These are phyloP conservation scores for Ploceus nigricollis DNA, from an alignment of 2,113 vertebrate species.

Conservation along the genomic window DNA sequence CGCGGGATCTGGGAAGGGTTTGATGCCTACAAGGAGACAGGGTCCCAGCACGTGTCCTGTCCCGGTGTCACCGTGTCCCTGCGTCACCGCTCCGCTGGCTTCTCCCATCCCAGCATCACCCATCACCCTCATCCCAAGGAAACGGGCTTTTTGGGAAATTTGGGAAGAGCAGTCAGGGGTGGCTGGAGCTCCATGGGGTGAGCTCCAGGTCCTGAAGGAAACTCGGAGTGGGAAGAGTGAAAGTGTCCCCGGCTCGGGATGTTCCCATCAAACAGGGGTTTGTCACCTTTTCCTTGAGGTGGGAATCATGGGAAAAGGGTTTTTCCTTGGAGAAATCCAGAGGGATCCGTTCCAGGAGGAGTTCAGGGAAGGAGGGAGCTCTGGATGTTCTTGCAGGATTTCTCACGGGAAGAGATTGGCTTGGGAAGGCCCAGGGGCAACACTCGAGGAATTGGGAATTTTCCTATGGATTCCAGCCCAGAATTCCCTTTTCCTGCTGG, in stretches of 20 bases:
- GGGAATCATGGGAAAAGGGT: fast-evolving
- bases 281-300: neutral
- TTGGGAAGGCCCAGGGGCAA: neutral
- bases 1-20: neutral
- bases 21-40: conserved; percentile 53
- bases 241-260: neutral
- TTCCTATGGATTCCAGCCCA: neutral
- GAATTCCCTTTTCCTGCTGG: neutral
- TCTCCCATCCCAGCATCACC: neutral
- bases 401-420: neutral
- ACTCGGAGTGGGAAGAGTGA: neutral
- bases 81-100: neutral
- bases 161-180: neutral
- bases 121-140: neutral
- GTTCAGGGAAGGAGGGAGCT: neutral
- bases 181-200: fast-evolving
- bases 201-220: neutral
- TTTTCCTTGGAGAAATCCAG: neutral
- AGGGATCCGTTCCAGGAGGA: too few relatives aligned
- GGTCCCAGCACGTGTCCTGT: neutral
- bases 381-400: neutral
- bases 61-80: neutral
- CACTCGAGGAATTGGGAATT: fast-evolving
- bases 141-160: neutral
- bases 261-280: fast-evolving